phyloP scores from a whole-genome alignment of 2,888 invertebrate species.

The Furcula furcula region DNA sequence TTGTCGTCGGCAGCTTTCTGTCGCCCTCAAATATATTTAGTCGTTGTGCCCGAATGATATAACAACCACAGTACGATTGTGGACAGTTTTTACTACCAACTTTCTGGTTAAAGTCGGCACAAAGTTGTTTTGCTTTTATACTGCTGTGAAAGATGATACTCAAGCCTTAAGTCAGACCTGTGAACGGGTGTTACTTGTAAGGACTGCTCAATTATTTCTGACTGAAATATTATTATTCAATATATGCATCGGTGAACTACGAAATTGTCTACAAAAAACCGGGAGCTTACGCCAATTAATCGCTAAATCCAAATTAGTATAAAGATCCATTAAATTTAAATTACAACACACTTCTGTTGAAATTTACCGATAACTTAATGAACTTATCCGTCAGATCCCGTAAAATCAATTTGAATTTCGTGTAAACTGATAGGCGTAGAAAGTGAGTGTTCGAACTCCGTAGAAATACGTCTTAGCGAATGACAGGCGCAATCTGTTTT shows the following conservation, averaged over 20 bases:
- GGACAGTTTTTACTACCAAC: background rate
- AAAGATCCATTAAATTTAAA: no score
- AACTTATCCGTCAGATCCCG: background rate
- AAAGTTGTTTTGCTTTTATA: background rate
- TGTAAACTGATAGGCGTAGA: background rate
- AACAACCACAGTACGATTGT: constrained; percentile 52
- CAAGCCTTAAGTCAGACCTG: no score
- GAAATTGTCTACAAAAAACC: no score
- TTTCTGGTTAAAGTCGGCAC: background rate
- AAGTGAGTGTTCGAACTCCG: constrained; percentile 18
- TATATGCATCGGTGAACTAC: no score
- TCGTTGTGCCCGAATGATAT: constrained; percentile 53
- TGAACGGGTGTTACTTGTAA: no score
- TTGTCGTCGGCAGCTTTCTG: constrained; percentile 54
- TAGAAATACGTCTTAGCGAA: constrained; percentile 44
- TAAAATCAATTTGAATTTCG: constrained; percentile 1
- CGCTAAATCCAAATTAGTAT: no score
- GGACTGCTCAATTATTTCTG: no score
- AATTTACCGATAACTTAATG: background rate
- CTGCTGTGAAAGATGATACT: background rate
- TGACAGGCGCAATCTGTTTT: constrained; percentile 75
- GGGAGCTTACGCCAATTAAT: no score
- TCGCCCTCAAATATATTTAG: no score
- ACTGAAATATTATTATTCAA: no score
- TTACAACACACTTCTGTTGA: no score